Evolutionary conservation across 1,140 invertebrate species (phyloP).

Genomic region (Diorhabda carinulata): DNA sequence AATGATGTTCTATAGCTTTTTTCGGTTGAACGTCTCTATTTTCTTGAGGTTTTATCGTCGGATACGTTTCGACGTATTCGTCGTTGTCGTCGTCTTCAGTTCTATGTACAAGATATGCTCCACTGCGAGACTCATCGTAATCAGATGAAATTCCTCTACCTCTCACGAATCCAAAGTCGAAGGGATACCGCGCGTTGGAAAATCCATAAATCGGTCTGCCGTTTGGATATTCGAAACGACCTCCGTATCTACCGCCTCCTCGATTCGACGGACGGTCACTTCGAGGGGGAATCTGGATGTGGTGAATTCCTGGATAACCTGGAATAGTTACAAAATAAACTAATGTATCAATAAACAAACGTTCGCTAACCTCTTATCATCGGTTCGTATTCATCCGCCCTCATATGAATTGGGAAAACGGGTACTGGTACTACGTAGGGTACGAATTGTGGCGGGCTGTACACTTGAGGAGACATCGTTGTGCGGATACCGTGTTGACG

Average conservation of each 20-base stretch:
- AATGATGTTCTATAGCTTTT: constrained; percentile 39
- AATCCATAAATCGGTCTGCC: constrained; percentile 31
- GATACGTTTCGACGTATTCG: constrained; percentile 21
- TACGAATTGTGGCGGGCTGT: neutral
- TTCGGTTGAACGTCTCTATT: constrained; percentile 24
- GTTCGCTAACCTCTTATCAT: neutral
- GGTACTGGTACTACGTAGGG: neutral
- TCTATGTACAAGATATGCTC: constrained; percentile 27
- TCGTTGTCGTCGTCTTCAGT: constrained; percentile 26
- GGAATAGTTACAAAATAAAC: neutral
- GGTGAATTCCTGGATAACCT: constrained; percentile 5
- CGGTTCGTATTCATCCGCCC: neutral
- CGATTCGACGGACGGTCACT: constrained; percentile 13
- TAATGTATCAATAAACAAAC: no score
- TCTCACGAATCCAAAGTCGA: constrained; percentile 29
- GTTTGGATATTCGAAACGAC: constrained; percentile 25
- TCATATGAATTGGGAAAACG: constrained; percentile 3
- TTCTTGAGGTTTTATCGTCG: constrained; percentile 22
- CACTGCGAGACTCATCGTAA: neutral
- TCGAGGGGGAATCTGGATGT: constrained; percentile 7
- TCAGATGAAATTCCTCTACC: constrained; percentile 26
- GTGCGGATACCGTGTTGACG: constrained; percentile 34
- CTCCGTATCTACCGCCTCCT: constrained; percentile 27
- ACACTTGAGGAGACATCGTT: constrained; percentile 29
- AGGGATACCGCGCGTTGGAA: constrained; percentile 23